Evolutionary conservation across 2,113 vertebrate genomes (phyloP), one percentile per base, ranked within the genome.

Genomic region (Phaethon lepturus): DNA sequence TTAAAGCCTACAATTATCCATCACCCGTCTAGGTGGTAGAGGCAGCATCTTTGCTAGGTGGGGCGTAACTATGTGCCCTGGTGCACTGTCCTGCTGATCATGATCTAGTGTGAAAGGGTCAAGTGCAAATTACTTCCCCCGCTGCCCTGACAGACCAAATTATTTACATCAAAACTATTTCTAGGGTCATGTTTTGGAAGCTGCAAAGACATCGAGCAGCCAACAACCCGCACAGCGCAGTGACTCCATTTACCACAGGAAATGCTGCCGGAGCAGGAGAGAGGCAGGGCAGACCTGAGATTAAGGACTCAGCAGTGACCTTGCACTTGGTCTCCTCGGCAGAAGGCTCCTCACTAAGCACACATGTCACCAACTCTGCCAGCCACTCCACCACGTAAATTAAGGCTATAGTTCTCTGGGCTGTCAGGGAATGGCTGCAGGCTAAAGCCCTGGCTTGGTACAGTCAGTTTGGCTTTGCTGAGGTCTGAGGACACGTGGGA

Each of bases 171-270:
- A 19, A 23, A 56, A 52, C 18, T 10, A 10, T 10, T 75, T 42
- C 60, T n/a, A 38, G 28, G 7, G 24, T 66, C 22, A 6, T 11
- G 33, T 26, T 83, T 58, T 53, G 38, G 66, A 49, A 53, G 44
- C 42, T 4, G 4, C 29, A n/a, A 63, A 44, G 80, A 47, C 74
- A 60, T 35, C 1, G 7, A 77, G 62, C 33, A 44, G 40, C 29
- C 42, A 35, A 10, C 38, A 31, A 4, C 28, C 10, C n/a, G 5
- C n/a, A 16, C 8, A 10, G 60, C 8, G 20, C 31, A 0, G 4
- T 1, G 13, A 20, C 18, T 58, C 15, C 60, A 31, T 28, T 28
- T 20, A 25, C 47, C 55, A 82, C 0, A 6, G 40, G 26, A 69
- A 26, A 29, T 13, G 40, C 49, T 74, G 64, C 31, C 55, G n/a